A percentile compares a stretch with the other conserved stretches of the same genome.
Evolutionary conservation across 2,797 vertebrate genomes (phyloP).

Genomic region (Chiloscyllium punctatum): DNA sequence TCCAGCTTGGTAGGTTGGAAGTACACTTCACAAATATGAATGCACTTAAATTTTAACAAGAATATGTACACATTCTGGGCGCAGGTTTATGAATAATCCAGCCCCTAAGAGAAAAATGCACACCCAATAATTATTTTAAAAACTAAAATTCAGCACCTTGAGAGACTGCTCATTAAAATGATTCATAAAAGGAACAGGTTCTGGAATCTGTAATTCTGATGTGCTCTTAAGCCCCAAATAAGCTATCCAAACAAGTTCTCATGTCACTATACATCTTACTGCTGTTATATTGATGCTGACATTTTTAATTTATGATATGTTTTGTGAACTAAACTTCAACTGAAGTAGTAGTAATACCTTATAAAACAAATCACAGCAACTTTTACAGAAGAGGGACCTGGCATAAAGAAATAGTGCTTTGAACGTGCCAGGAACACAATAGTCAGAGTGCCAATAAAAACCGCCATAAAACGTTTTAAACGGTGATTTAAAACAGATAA

Average conservation of each 20-base stretch:
- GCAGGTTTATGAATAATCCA: neutral
- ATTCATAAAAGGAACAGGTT: neutral
- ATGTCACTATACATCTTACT: neutral
- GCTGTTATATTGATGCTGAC: neutral
- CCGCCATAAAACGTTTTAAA: slow-evolving; percentile 11
- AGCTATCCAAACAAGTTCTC: neutral
- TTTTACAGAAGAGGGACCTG: neutral
- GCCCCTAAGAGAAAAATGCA: neutral
- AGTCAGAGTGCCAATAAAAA: neutral
- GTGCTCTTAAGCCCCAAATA: neutral
- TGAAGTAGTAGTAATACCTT: slow-evolving; percentile 10
- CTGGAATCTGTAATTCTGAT: neutral
- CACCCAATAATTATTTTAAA: slow-evolving; percentile 7
- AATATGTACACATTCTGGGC: neutral
- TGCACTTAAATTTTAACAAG: neutral
- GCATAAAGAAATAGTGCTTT: neutral
- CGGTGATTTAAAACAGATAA: neutral
- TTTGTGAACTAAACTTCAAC: neutral
- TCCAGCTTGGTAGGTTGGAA: neutral
- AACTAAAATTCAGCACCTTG: neutral
- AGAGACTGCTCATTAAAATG: neutral
- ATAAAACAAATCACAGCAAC: slow-evolving; percentile 15
- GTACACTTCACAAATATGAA: neutral
- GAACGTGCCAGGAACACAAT: neutral
- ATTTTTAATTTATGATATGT: neutral